phyloP scores from a whole-genome alignment of 2,888 invertebrate genomes.

The Drosophila neotestacea region DNA sequence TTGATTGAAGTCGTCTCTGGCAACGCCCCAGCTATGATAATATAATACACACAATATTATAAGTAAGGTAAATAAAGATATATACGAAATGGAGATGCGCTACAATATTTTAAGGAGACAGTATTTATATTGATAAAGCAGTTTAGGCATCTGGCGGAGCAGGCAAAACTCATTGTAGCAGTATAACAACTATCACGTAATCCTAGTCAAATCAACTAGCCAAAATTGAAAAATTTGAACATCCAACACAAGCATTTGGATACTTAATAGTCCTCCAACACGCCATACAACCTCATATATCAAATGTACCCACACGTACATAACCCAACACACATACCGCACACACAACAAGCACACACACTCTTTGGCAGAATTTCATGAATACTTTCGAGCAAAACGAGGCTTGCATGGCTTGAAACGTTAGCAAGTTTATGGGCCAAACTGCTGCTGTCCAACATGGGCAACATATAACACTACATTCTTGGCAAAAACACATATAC shows the following conservation, averaged over 20 bases:
- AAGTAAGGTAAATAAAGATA: neutral
- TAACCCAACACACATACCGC: conserved; percentile 5
- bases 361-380: neutral
- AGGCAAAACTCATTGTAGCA: neutral
- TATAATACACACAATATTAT: conserved; percentile 18
- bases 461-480: conserved; percentile 6
- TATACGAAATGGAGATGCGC: conserved; percentile 17
- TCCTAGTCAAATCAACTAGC: neutral
- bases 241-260: conserved; percentile 24
- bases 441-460: conserved; percentile 37
- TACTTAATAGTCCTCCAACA: conserved; percentile 27
- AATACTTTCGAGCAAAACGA: neutral
- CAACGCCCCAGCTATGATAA: conserved; percentile 59
- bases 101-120: neutral
- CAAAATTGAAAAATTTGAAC: conserved; percentile 21
- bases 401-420: conserved; percentile 1
- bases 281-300: conserved; percentile 32
- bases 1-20: conserved; percentile 59
- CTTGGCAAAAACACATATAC: neutral
- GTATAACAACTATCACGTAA: conserved; percentile 6
- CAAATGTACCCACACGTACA: conserved; percentile 17
- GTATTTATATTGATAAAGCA: neutral
- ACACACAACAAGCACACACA: conserved; percentile 2
- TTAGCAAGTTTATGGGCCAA: conserved; percentile 40
- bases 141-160: neutral